Evolutionary conservation across 2,113 vertebrate species (phyloP), one percentile per base, ranked within the genome.

Genomic region (Micromys minutus): DNA sequence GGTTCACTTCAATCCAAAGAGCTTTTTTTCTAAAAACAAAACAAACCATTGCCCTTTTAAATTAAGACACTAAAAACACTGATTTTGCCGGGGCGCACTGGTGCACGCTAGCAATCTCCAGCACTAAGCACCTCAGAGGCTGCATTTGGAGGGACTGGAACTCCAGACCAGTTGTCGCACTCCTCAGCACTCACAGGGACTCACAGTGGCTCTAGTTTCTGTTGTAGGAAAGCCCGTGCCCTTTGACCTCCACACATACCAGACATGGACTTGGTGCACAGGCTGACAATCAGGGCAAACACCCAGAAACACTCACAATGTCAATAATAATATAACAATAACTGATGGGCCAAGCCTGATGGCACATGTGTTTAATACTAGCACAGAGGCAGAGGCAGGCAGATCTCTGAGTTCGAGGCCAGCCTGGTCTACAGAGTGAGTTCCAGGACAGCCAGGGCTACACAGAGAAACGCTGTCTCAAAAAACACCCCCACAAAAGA

Each of bases 51-150:
- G 9, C 50, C 45, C 59, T 61, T 92, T 88, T 50, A 76, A 47
- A 80, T 75, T 76, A 63, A 94, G 69, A 94, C 34, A 75, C 21
- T 61, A 87, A 93, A 72, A 34, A 34, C 86, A 63, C 50, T 91
- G 39, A n/a, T 61, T 92, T 93, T 69, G 31, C 22, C 13, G 50
- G 52, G 19, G 17, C 29, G 15, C 24, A 9, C 26, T 75, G 6
- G 29, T 17, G 3, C 34, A 45, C 26, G n/a, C 13, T 31, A 13
- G 59, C 31, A 65, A 16, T 36, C 24, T 13, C 17, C 83, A 50
- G 31, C 42, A 36, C 21, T 79, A 3, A 39, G 36, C 61, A 65
- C 16, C 75, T 17, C 39, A 39, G 39, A 59, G 55, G 19, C 26
- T 34, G 52, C 31, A 17, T 26, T 16, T 17, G 52, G 80, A 42